phyloP scores from a whole-genome alignment of 2,888 invertebrate species.

The Tachina lurida region DNA sequence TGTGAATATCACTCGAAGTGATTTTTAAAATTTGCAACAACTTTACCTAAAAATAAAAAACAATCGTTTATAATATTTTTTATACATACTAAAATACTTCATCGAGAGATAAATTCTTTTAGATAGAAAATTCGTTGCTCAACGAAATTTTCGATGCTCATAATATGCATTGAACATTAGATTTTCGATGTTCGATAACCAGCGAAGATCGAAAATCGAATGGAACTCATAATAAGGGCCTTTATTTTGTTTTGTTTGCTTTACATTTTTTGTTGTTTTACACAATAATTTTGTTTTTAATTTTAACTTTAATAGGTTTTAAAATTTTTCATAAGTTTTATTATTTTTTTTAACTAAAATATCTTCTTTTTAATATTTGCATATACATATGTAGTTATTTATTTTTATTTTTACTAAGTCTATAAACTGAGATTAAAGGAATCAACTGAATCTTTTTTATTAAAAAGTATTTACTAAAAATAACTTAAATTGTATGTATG shows the following conservation, averaged over 20 bases:
- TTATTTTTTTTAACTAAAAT: slow-evolving; percentile 27
- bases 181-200: no score
- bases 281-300: background rate
- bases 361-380: slow-evolving; percentile 10
- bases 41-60: no score
- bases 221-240: background rate
- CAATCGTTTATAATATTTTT: no score
- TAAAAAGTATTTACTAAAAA: slow-evolving; percentile 37
- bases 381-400: slow-evolving; percentile 2
- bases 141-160: no score
- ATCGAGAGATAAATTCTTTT: no score
- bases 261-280: slow-evolving; percentile 16
- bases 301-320: slow-evolving; percentile 23
- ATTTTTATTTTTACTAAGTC: slow-evolving; percentile 10
- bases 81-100: no score
- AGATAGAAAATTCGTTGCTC: no score
- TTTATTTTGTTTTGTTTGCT: slow-evolving; percentile 8
- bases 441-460: slow-evolving; percentile 43
- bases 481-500: slow-evolving; percentile 33
- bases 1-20: no score
- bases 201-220: no score
- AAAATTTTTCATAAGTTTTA: slow-evolving; percentile 13
- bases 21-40: no score
- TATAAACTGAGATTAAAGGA: slow-evolving; percentile 57
- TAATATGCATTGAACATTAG: no score